A percentile compares a stretch with the other conserved stretches of the same genome.
Conservation (phyloP, 2,797 vertebrate species). For the Darevskia mixta region DNA sequence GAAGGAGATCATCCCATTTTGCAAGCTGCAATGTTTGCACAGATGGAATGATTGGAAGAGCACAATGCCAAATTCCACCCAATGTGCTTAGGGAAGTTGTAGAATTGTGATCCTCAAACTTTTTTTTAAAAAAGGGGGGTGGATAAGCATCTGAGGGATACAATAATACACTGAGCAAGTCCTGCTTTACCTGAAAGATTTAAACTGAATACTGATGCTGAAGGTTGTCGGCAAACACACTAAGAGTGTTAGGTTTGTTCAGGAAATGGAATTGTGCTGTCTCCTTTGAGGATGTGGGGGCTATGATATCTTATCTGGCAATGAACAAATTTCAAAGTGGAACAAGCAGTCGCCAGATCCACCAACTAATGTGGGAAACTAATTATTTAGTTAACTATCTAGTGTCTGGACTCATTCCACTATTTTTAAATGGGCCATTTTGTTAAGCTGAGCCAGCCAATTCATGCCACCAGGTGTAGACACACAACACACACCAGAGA, state of each 20-base stretch:
- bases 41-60: no score
- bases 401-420: background rate
- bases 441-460: constrained; percentile 9
- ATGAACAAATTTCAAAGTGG: background rate
- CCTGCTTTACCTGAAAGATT: background rate
- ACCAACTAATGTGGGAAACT: background rate
- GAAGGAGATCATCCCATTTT: no score
- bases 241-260: background rate
- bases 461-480: background rate
- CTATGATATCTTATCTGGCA: background rate
- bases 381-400: background rate
- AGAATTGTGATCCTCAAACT: background rate
- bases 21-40: no score
- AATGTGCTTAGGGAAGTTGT: background rate
- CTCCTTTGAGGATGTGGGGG: background rate
- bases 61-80: no score
- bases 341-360: background rate
- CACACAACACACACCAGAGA: background rate
- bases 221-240: background rate
- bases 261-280: constrained; percentile 3
- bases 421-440: constrained; percentile 9
- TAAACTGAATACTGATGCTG: background rate
- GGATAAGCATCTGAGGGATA: background rate
- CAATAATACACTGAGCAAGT: no score
- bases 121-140: background rate